phyloP scores from a whole-genome alignment of 2,888 invertebrate genomes.

The Autographa pulchrina region DNA sequence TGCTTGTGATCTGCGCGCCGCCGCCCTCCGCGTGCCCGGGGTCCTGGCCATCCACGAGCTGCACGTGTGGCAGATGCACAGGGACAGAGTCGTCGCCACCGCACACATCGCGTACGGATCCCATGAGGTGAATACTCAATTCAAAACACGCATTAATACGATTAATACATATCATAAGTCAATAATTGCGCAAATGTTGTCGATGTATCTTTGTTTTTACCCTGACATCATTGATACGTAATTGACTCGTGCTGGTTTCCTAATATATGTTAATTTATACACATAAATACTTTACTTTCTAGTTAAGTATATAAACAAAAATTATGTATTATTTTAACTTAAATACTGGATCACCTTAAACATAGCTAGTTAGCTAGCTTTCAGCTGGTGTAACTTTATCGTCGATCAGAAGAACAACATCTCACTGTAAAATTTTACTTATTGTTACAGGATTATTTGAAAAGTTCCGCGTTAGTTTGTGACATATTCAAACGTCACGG shows the following conservation, averaged over 20 bases:
- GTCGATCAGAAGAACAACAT: conserved; percentile 1
- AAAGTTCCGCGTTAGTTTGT: conserved; percentile 89
- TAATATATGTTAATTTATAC: conserved; percentile 1
- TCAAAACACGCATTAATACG: neutral
- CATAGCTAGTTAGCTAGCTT: neutral
- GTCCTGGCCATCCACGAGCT: conserved; percentile 93
- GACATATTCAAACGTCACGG: conserved; percentile 94
- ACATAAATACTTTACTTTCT: neutral
- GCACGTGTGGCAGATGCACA: conserved; percentile 96
- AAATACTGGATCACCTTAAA: neutral
- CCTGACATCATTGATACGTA: conserved; percentile 23
- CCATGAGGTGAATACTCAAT: conserved; percentile 55
- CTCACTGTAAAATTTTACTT: neutral
- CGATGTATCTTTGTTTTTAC: conserved; percentile 20
- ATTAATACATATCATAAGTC: conserved; percentile 25
- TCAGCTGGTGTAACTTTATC: neutral
- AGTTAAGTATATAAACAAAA: too few species aligned
- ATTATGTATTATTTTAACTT: neutral
- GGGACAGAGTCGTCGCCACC: conserved; percentile 94
- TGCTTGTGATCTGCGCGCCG: conserved; percentile 84
- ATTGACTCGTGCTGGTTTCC: conserved; percentile 18
- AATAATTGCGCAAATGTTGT: conserved; percentile 27
- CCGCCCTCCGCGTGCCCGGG: conserved; percentile 82
- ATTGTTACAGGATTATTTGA: conserved; percentile 77
- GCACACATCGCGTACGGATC: conserved; percentile 91